phyloP scores from a whole-genome alignment of 2,113 vertebrate species.

The Cavia porcellus region DNA sequence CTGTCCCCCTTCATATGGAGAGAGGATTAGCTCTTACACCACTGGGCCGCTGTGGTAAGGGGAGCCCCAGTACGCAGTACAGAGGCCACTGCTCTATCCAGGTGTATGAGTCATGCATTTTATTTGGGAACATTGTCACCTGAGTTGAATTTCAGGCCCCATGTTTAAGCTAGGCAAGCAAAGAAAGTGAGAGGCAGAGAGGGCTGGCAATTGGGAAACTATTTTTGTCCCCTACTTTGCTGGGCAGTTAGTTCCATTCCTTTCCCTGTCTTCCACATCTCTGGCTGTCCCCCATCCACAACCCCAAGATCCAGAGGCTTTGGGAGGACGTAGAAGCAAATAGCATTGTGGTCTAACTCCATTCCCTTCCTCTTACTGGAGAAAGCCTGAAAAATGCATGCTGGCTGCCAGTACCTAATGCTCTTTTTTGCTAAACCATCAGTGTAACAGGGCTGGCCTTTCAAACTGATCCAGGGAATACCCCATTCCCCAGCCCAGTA shows the following conservation, averaged over 20 bases:
- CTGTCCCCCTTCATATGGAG: rapidly evolving
- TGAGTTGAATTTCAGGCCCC: background rate
- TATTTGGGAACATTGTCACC: background rate
- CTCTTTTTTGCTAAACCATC: background rate
- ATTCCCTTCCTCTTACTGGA: too few relatives aligned
- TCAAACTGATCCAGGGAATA: background rate
- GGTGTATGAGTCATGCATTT: too few relatives aligned
- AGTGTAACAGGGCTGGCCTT: background rate
- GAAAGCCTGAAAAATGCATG: background rate
- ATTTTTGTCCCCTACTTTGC: background rate
- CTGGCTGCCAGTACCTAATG: background rate
- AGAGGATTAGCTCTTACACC: background rate
- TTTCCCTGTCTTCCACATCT: background rate
- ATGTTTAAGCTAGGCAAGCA: background rate
- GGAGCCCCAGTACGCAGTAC: background rate
- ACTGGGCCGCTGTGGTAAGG: background rate
- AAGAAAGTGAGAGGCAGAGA: background rate
- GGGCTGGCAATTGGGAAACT: background rate
- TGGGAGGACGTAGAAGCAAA: background rate
- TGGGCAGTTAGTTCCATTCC: background rate
- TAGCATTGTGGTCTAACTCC: background rate
- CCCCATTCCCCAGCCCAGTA: background rate
- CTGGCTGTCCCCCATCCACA: background rate
- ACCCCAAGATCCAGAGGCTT: background rate
- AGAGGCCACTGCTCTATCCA: background rate